Conservation (phyloP, 2,113 vertebrate species). For the Anarhynchus alexandrinus region DNA sequence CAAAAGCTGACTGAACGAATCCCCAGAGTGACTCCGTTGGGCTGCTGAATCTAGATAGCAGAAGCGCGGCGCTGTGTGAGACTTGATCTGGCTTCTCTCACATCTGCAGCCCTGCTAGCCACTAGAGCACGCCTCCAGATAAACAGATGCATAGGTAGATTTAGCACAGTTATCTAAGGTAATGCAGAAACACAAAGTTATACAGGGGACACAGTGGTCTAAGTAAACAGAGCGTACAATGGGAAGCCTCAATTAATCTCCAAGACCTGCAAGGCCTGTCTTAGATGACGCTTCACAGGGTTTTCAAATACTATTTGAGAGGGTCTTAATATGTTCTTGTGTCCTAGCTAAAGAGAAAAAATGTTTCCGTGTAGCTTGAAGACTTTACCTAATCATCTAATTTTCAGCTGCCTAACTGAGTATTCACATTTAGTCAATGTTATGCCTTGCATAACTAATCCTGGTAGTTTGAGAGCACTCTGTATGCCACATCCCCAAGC, state of each 20-base stretch:
- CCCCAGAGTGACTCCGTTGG: not conserved
- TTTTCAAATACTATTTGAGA: not conserved
- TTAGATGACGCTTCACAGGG: not conserved
- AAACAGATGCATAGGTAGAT: not conserved
- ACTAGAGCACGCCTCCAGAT: not conserved
- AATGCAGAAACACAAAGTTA: not conserved
- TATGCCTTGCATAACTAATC: not conserved
- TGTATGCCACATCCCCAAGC: not conserved
- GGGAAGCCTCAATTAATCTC: not conserved
- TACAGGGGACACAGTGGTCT: not conserved
- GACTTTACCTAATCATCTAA: not conserved
- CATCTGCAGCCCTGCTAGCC: not conserved
- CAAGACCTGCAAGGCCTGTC: not conserved
- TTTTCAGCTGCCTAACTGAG: constrained; percentile 29
- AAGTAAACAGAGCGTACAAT: fast-evolving
- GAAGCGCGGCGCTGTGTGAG: not conserved
- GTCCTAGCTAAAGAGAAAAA: not conserved
- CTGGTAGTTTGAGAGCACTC: not conserved
- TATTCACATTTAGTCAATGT: not conserved
- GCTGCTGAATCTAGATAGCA: not conserved
- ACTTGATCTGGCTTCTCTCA: not conserved
- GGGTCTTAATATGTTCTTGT: not conserved
- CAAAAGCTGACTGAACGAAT: not conserved
- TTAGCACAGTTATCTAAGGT: not conserved
- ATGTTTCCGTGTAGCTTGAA: not conserved